These are phyloP conservation scores for Deilephila porcellus DNA, from an alignment of 2,888 invertebrate species.

Conservation along the genomic window DNA sequence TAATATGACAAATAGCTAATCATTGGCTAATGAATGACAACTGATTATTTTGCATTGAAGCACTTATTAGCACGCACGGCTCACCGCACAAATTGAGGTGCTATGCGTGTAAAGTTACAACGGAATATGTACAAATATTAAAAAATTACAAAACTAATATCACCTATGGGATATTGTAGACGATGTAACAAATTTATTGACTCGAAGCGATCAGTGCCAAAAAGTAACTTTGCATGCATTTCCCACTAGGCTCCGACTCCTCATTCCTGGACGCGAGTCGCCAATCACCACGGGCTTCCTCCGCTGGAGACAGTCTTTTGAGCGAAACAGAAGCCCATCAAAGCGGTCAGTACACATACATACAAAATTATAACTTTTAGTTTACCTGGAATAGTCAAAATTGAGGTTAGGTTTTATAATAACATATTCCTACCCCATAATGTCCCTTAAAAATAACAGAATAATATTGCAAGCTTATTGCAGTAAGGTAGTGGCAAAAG, in stretches of 20 bases:
- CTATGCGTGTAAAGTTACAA: conserved; percentile 25
- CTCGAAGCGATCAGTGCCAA: background rate
- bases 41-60: background rate
- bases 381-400: conserved; percentile 10
- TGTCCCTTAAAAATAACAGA: conserved; percentile 30
- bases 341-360: conserved; percentile 71
- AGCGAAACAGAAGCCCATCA: conserved; percentile 82
- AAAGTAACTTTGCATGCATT: conserved; percentile 36
- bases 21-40: background rate
- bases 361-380: conserved; percentile 23
- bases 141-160: background rate
- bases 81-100: background rate
- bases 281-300: conserved; percentile 78
- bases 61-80: background rate
- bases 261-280: conserved; percentile 79
- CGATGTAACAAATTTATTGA: background rate
- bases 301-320: conserved; percentile 77
- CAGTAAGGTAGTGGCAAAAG: conserved; percentile 80
- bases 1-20: background rate
- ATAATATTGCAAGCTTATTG: conserved; percentile 65
- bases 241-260: conserved; percentile 74
- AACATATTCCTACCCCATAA: background rate
- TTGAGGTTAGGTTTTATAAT: background rate
- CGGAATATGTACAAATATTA: background rate
- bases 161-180: background rate